Base-by-base conservation (phyloP, 2,113 vertebrate genomes). In the Tympanuchus pallidicinctus region DNA sequence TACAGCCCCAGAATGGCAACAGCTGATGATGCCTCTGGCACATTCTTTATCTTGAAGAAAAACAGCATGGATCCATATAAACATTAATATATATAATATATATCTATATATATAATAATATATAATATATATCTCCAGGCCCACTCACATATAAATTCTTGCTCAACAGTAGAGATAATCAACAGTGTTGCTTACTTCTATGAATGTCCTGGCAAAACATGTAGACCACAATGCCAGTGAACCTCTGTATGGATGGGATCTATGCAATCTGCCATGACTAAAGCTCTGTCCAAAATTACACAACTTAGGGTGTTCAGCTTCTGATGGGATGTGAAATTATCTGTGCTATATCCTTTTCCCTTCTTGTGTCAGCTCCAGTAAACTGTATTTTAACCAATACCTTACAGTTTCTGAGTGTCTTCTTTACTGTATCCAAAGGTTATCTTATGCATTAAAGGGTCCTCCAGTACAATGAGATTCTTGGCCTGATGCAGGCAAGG, bases 21-120 rank as follows among this genome's bases (percentile, higher is more conserved):
- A 38, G 25, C 18, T 52, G n/a, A 45, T 21, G 22, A 52, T 8
- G 17, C 4, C 52, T 22, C n/a, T 0, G 0, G 19, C 0, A 1
- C 4, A 66, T 8, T 22, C 25, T 82, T 71, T 47, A 34, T 52
- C 25, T 36, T 90, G 22, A 86, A 52, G 18, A 22, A 24, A 73
- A 77, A 43, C 34, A 75, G 20, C 17, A 22, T 43, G 14, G 57
- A 77, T 47, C 50, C 50, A 20, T 30, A 18, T 18, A 86, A 71
- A 54, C 52, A 27, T 13, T n/a, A n/a, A n/a, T n/a, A n/a, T n/a
- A n/a, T n/a, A n/a, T n/a, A n/a, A n/a, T n/a, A n/a, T n/a, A n/a
- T n/a, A n/a, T n/a, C n/a, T n/a, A n/a, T n/a, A n/a, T n/a, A n/a
- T n/a, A n/a, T n/a, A n/a, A n/a, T n/a, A n/a, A n/a, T n/a, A n/a